A percentile compares a stretch with the other conserved stretches of the same genome.
These are phyloP conservation scores for Lepus oiostolus DNA, from an alignment of 2,797 vertebrate species.

Conservation along the genomic window DNA sequence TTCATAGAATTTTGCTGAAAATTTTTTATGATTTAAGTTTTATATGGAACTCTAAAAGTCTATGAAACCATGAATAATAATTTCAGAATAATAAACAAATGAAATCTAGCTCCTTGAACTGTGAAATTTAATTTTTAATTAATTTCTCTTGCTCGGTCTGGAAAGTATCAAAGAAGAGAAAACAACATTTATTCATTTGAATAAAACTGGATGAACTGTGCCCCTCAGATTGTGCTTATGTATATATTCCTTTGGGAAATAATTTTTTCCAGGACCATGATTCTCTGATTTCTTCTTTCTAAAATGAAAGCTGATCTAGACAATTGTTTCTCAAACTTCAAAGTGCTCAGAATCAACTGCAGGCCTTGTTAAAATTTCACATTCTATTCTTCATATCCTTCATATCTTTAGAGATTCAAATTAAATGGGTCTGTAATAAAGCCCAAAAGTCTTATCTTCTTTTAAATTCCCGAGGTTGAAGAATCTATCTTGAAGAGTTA, in stretches of 20 bases:
- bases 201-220: background rate
- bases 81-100: conserved; percentile 1
- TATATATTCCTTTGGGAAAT: background rate
- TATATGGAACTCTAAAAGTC: background rate
- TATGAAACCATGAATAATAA: conserved; percentile 34
- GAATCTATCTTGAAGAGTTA: background rate
- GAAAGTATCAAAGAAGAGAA: conserved; percentile 8
- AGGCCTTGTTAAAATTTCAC: background rate
- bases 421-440: background rate
- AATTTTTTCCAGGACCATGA: background rate
- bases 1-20: background rate
- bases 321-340: background rate
- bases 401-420: background rate
- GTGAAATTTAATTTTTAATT: background rate
- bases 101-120: background rate
- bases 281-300: background rate
- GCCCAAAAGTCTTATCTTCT: background rate
- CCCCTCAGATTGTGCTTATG: background rate
- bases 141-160: background rate
- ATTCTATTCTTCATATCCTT: background rate
- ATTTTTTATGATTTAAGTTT: conserved; percentile 6
- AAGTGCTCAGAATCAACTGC: background rate
- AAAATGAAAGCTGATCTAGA: background rate
- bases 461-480: background rate
- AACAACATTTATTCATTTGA: background rate